Conservation (phyloP, 2,797 vertebrate species). For the Remorina albescens region DNA sequence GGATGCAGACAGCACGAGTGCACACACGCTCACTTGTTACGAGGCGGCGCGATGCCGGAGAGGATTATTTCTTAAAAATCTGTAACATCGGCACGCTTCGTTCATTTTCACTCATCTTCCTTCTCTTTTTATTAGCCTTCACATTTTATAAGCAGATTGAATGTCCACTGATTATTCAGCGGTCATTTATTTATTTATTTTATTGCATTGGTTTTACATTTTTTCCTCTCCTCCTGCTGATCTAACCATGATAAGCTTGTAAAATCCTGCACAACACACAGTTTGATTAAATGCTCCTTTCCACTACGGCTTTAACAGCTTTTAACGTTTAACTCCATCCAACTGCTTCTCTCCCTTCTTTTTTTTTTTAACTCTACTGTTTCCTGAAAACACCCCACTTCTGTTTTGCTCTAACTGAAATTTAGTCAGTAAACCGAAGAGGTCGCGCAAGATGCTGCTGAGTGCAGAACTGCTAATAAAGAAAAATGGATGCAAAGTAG, state of each 20-base stretch:
- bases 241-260: background rate
- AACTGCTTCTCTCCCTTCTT: too few species aligned
- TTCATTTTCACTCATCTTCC: background rate
- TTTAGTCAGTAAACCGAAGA: background rate
- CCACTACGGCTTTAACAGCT: background rate
- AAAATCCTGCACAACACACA: background rate
- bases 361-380: background rate
- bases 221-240: background rate
- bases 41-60: background rate
- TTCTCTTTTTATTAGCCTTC: background rate
- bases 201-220: background rate
- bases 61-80: background rate
- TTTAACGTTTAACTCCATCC: background rate
- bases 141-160: background rate
- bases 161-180: background rate
- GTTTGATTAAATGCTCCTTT: background rate
- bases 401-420: conserved; percentile 7
- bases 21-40: background rate
- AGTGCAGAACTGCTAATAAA: background rate
- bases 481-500: background rate
- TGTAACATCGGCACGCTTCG: background rate
- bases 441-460: background rate
- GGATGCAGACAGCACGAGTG: background rate
- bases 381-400: background rate
- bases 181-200: background rate